phyloP scores from a whole-genome alignment of 2,113 vertebrate genomes.

The Camelus bactrianus region DNA sequence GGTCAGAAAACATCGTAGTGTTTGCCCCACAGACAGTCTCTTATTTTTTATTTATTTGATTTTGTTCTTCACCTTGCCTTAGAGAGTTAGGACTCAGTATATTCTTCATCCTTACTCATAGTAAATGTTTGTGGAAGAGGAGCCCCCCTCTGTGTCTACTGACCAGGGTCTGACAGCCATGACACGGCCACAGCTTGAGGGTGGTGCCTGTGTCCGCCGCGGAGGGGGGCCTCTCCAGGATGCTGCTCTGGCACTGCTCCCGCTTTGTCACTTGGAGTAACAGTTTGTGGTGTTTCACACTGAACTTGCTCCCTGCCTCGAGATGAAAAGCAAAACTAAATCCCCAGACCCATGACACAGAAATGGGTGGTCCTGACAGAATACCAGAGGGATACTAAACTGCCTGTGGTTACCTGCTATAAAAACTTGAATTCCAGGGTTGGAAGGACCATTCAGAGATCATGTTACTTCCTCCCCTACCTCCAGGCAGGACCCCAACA shows the following conservation, averaged over 20 bases:
- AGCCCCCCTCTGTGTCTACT: not conserved
- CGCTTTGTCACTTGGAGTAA: not conserved
- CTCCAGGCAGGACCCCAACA: not conserved
- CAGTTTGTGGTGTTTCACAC: not conserved
- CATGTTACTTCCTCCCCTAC: not conserved
- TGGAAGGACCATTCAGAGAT: not conserved
- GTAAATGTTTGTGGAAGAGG: not conserved
- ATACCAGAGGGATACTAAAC: not conserved
- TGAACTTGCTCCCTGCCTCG: not conserved
- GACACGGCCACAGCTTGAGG: not conserved
- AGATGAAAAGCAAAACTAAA: not conserved
- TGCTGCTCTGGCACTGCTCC: not conserved
- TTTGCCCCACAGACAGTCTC: not conserved
- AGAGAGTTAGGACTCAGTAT: not conserved
- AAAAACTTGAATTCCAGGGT: not conserved
- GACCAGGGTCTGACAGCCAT: not conserved
- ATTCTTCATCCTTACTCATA: not conserved
- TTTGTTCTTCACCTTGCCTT: not conserved
- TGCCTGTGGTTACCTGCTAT: not conserved
- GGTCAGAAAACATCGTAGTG: not conserved
- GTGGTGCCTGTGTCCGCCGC: not conserved
- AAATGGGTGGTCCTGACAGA: not conserved
- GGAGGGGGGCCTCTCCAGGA: rapidly evolving
- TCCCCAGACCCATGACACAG: not conserved
- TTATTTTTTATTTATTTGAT: not conserved